Evolutionary conservation across 2,113 vertebrate genomes (phyloP), one percentile per base, ranked within the genome.

Genomic region (Saccopteryx bilineata): DNA sequence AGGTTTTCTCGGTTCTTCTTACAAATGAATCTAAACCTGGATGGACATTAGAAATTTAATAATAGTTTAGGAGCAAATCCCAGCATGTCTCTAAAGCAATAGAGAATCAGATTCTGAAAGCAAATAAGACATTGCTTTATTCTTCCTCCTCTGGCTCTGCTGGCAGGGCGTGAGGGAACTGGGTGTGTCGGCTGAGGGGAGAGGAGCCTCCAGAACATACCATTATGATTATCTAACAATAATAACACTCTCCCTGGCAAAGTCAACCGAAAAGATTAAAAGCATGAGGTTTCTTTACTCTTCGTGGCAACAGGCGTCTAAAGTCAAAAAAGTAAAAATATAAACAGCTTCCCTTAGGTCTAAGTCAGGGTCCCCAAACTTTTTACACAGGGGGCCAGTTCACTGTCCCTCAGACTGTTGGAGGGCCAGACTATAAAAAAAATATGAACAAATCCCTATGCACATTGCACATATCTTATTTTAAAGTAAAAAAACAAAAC

Each of bases 181-280:
- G 96, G 93, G 96, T 69, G 95, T 95, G 96, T 95, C 86, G 0
- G 85, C 23, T 4, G 13, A 81, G 74, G 48, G 23, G 58, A 61
- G 58, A 90, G 86, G 81, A 86, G 82, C 39, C 88, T 96, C 74
- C 71, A 78, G 97, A 93, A 96, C 95, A 97, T 89, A 94, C 96
- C 96, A 90, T 89, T 94, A 96, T 91, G 88, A 95, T 97, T 93
- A 93, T 95, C 92, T 95, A 96, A 96, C 95, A 96, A 94, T 80
- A 87, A 91, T 68, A 97, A 82, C 86, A 95, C 54, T 88, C 93
- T 93, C 31, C 5, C 94, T 90, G 95, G 96, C 95, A 91, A 24
- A 1, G 75, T 87, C 79, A 69, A 72, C 74, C 9, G 86, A 68
- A 61, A 93, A 97, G 85, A 96, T 94, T 60, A 94, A 93, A 86